Evolutionary conservation across 64 coral and sea anemone species (phyloP), one percentile per base, ranked within the genome.

Genomic region (Stichodactyla mertensii): DNA sequence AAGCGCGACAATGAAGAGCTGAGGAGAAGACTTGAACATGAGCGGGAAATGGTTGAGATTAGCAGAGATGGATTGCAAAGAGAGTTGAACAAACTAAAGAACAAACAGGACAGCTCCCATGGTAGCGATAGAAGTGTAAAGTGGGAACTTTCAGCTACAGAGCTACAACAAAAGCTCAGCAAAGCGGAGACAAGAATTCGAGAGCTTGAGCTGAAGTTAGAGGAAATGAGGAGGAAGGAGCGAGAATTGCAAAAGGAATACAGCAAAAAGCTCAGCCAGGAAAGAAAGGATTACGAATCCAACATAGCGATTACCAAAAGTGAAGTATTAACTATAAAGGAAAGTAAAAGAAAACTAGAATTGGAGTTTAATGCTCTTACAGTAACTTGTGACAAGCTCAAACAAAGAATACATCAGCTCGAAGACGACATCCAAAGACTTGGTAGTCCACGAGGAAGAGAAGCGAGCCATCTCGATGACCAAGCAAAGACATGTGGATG

Each of bases 1-100:
- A 92, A 83, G 20, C 61, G 84, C 8, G 90, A 87, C 23, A 87
- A 57, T 52, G 90, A 92, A 53, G 90, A 87, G 55, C 52, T 87
- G 59, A 82, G 58, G 6, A 79, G 85, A 31, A 87, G 80, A 60
- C 64, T 92, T 52, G 90, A 92, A 45, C 90, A 92, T 77, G 90
- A 92, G 54, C 87, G 79, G 53, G 85, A 86, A 54, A 87, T 92
- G 62, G 51, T 92, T 5, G 79, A 71, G 52, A 86, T 92, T 1
- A 87, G 78, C 16, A 19, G 86, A 0, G 90, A 87, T 16, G 90
- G 84, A 51, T 45, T 92, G 57, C 80, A 79, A 31, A 64, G 66
- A 70, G 90, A 92, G 71, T 52, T 92, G 11, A 55, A 79, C 14
- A 92, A 77, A 51, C 19, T 87, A 52, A 92, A 87, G 22, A 86